phyloP scores from a whole-genome alignment of 2,888 invertebrate species.

The Lymantria dispar region DNA sequence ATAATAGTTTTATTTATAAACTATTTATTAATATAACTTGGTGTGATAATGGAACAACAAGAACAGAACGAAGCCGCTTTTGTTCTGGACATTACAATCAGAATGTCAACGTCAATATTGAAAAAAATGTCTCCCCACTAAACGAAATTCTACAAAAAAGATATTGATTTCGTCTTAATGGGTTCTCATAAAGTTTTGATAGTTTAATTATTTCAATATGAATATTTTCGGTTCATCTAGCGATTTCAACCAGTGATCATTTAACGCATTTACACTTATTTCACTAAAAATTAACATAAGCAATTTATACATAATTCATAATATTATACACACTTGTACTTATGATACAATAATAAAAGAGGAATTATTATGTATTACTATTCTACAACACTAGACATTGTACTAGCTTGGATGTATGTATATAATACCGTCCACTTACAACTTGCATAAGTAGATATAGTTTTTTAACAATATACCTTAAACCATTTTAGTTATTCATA shows the following conservation, averaged over 20 bases:
- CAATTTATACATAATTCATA: slow-evolving; percentile 8
- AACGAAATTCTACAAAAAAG: too few species aligned
- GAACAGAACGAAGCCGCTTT: too few species aligned
- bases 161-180: too few species aligned
- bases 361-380: slow-evolving; percentile 15
- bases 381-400: slow-evolving; percentile 17
- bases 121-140: too few species aligned
- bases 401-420: slow-evolving; percentile 11
- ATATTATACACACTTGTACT: slow-evolving; percentile 24
- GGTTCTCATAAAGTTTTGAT: too few species aligned
- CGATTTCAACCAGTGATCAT: background rate
- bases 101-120: too few species aligned
- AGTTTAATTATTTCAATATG: too few species aligned
- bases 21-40: too few species aligned
- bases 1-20: too few species aligned
- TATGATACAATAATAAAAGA: slow-evolving; percentile 10
- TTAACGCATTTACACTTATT: slow-evolving; percentile 1
- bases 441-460: background rate
- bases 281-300: slow-evolving; percentile 11
- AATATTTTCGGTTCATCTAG: background rate
- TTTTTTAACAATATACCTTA: background rate
- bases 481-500: background rate
- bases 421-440: background rate
- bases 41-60: too few species aligned
- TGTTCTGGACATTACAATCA: too few species aligned